phyloP scores from a whole-genome alignment of 2,888 invertebrate species.

The Himalopsyche anomala region DNA sequence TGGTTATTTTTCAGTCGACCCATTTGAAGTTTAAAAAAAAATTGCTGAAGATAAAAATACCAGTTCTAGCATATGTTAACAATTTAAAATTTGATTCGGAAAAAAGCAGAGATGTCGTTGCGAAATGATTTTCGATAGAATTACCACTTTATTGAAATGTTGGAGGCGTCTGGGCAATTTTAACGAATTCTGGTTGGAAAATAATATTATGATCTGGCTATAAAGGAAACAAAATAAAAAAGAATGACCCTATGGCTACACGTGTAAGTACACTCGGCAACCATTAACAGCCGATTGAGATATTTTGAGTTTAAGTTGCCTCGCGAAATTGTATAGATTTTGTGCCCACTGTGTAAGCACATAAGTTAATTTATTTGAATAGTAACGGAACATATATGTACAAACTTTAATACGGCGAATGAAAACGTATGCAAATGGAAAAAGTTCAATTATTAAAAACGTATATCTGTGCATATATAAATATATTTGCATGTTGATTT shows the following conservation, averaged over 20 bases:
- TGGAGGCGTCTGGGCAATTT: conserved; percentile 14
- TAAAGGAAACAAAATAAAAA: conserved; percentile 12
- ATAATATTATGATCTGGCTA: conserved; percentile 32
- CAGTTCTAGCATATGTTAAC: neutral
- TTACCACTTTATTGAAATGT: conserved; percentile 36
- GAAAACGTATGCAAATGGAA: no score
- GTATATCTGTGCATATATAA: no score
- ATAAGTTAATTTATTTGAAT: no score
- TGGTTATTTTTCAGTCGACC: no score
- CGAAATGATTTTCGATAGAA: conserved; percentile 7
- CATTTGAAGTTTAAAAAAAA: no score
- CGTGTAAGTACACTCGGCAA: conserved; percentile 18
- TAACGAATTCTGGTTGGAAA: conserved; percentile 14
- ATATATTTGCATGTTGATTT: no score
- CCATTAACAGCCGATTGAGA: conserved; percentile 6
- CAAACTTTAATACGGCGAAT: no score
- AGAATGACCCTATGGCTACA: conserved; percentile 28
- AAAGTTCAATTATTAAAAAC: no score
- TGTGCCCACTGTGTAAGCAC: no score
- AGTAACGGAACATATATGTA: no score
- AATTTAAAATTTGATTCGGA: neutral
- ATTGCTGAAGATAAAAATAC: neutral
- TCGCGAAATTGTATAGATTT: no score
- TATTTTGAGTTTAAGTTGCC: neutral
- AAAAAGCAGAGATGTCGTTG: conserved; percentile 22